Evolutionary conservation across 2,113 vertebrate genomes (phyloP), one percentile per base, ranked within the genome.

Genomic region (Cervus canadensis): DNA sequence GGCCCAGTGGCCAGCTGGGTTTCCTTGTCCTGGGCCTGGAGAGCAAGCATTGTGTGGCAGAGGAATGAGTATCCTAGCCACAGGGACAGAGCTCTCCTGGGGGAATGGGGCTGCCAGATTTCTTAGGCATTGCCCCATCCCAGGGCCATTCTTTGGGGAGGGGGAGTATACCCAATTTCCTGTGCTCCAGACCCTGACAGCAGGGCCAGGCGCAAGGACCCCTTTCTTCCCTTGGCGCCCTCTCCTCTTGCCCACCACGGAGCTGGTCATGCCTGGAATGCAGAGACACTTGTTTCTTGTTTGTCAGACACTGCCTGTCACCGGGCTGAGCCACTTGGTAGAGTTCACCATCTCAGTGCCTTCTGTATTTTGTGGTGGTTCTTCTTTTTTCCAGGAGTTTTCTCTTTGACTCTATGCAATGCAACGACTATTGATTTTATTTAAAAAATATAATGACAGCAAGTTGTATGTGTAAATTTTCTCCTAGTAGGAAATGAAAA

Each of bases 201-300:
- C 19, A 30, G 86, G n/a, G 56, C 15, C 9, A 11, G 88, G 57
- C 15, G 30, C 16, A 26, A 14, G 12, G 56, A 48, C 15, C 23
- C 48, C 43, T 0, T 0, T 30, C 87, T 30, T 52, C 26, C 45
- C 36, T 56, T 17, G 16, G 26, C 3, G 1, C 0, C 48, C 21
- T 89, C 36, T 36, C 6, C 60, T 82, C 30, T 28, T 9, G 40
- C 43, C 11, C 16, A 6, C 26, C 36, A 2, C 0, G 0, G 10
- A 8, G n/a, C 64, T 76, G 76, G 64, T 64, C 67, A 50, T 5
- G 76, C 92, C 82, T 79, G 57, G 85, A 87, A 57, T 14, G 0
- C 52, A 28, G n/a, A 78, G 94, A 97, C 92, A 76, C 48, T 97
- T 10, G 4, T 2, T 25, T 87, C 89, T 91, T 95, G 92, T 50